Evolutionary conservation across 2,888 invertebrate genomes (phyloP).

Genomic region (Cyaniris semiargus): DNA sequence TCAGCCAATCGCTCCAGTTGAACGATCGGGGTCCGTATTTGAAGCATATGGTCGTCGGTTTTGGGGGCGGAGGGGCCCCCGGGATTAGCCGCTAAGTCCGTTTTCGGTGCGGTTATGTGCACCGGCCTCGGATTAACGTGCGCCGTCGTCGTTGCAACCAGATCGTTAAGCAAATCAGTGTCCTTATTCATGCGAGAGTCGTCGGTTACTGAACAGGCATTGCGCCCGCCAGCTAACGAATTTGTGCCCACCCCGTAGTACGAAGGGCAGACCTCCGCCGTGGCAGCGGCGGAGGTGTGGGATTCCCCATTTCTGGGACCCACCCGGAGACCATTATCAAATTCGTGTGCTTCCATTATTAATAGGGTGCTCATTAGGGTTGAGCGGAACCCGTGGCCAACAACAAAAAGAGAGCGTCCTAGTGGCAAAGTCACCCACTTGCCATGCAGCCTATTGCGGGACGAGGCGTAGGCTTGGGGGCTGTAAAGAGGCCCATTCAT

Average conservation of each 20-base stretch:
- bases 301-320: constrained; percentile 1
- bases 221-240: constrained; percentile 7
- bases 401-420: constrained; percentile 39
- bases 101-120: not conserved
- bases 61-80: not conserved
- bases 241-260: constrained; percentile 26
- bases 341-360: too few species aligned
- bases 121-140: not conserved
- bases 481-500: too few species aligned
- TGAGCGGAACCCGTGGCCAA: constrained; percentile 31
- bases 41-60: not conserved
- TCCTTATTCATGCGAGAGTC: not conserved
- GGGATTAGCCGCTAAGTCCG: not conserved
- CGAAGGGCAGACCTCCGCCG: constrained; percentile 1
- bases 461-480: too few species aligned
- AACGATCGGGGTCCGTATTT: not conserved
- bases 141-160: not conserved
- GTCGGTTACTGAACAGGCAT: not conserved
- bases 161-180: not conserved
- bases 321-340: constrained; percentile 1
- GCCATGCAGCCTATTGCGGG: too few species aligned
- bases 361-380: not conserved
- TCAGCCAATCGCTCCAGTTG: not conserved
- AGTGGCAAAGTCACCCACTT: too few species aligned
- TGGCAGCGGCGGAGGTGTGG: not conserved